Base-by-base conservation (phyloP, 2,888 invertebrate species). In the Poecilobothrus nobilitatus region DNA sequence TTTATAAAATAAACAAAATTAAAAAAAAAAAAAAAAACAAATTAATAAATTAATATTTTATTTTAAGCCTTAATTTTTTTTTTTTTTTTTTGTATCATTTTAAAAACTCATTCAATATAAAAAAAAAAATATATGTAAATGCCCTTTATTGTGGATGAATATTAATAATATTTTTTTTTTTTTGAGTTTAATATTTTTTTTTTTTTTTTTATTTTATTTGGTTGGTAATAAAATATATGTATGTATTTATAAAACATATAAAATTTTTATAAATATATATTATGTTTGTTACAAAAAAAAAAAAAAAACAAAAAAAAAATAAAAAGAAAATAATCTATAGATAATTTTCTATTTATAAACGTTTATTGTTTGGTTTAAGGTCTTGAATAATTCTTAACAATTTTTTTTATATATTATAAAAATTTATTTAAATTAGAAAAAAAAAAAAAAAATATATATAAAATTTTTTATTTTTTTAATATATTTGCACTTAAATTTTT, bases 321-420 rank as follows among this genome's bases (percentile, higher is more conserved):
- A 27, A n/a, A n/a, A n/a, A 27, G 27, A 27, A 27, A 27, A 27
- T 27, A 27, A 27, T 27, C 2, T 27, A 27, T 27, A 27, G 27
- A 27, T 27, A 53, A 53, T 53, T 53, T 53, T 53, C 15, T 6
- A 18, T 53, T 53, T 53, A 53, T 53, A 53, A 15, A 53, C 53
- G 53, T 53, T 53, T 18, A 53, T 53, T 53, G 53, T 53, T 53
- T 53, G 53, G 53, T 53, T 53, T 53, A 53, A 53, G 53, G 53
- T 53, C 53, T 53, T 53, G 53, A 53, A 53, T 12, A 27, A 27
- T 27, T 27, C 5, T 27, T 27, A 27, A 2, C 2, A 27, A 4
- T 27, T 27, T 27, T 27, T 27, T 5, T 27, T 27, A 27, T 27
- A 27, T n/a, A 15, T 44, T 44, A 44, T 53, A 18, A 53, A 53